These are phyloP conservation scores for Scaptodrosophila latifasciaeformis DNA, from an alignment of 2,888 invertebrate species.

Conservation along the genomic window DNA sequence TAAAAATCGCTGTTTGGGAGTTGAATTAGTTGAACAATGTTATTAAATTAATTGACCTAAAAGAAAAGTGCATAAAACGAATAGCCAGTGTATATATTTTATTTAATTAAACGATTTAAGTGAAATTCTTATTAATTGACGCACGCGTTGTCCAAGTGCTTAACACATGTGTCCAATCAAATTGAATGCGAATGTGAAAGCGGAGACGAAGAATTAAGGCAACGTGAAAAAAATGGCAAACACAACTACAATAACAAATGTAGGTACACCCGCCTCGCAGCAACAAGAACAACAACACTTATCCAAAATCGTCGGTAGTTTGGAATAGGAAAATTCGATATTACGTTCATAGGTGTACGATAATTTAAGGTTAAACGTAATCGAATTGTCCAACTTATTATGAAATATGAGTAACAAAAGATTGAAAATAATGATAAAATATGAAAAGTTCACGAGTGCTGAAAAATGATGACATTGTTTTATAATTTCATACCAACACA, in stretches of 20 bases:
- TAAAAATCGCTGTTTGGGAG: too few relatives aligned
- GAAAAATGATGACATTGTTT: constrained; percentile 53
- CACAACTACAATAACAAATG: constrained; percentile 59
- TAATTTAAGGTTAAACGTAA: constrained; percentile 49
- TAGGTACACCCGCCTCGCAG: constrained; percentile 41
- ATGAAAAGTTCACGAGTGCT: constrained; percentile 34
- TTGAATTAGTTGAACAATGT: constrained; percentile 4
- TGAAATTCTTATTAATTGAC: constrained; percentile 36
- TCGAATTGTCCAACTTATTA: constrained; percentile 33
- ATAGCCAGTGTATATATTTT: constrained; percentile 29
- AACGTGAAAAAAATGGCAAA: constrained; percentile 59
- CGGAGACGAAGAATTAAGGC: constrained; percentile 24
- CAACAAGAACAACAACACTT: constrained; percentile 24
- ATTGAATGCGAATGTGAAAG: constrained; percentile 44
- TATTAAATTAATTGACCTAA: not conserved
- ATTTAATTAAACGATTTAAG: constrained; percentile 27
- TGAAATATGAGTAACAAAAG: constrained; percentile 53
- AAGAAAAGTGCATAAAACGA: not conserved
- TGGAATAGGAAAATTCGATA: constrained; percentile 65
- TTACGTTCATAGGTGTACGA: constrained; percentile 22
- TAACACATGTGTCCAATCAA: constrained; percentile 48
- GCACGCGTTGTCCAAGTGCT: constrained; percentile 28
- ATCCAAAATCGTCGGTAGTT: constrained; percentile 21
- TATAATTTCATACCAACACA: constrained; percentile 43
- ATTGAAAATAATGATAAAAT: too few relatives aligned